Evolutionary conservation across 2,113 vertebrate species (phyloP).

Genomic region (Brachypodius melanocephalos): DNA sequence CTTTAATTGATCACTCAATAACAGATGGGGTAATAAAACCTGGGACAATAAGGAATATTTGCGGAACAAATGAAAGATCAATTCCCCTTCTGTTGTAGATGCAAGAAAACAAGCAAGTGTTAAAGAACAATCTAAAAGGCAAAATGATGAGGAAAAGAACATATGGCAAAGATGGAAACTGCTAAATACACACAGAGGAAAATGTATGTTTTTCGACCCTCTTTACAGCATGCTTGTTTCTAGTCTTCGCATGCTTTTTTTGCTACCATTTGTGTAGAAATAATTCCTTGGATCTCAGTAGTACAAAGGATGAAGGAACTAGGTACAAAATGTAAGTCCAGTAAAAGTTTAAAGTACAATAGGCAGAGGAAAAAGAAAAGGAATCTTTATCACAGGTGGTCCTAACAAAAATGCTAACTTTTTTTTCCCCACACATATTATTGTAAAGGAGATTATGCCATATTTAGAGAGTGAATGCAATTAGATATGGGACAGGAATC

Average conservation of each 20-base stretch:
- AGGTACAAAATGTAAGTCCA: not conserved
- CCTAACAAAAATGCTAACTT: not conserved
- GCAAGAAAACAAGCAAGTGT: constrained; percentile 31
- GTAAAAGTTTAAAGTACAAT: not conserved
- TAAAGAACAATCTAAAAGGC: constrained; percentile 60
- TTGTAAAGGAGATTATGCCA: not conserved
- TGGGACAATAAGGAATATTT: constrained; percentile 61
- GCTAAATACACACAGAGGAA: constrained; percentile 56
- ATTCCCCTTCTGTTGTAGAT: constrained; percentile 44
- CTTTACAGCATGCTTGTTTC: not conserved
- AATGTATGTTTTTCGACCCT: not conserved
- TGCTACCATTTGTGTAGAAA: not conserved
- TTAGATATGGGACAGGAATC: not conserved
- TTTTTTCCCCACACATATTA: not conserved
- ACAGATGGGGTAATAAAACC: constrained; percentile 61
- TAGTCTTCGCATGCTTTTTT: not conserved
- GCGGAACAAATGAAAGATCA: constrained; percentile 57
- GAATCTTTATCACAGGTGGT: not conserved
- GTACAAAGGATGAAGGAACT: not conserved
- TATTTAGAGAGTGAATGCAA: not conserved
- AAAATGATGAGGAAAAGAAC: constrained; percentile 50
- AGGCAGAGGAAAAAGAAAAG: not conserved
- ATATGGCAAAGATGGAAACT: constrained; percentile 49
- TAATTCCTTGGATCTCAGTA: not conserved
- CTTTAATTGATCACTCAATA: constrained; percentile 31